Evolutionary conservation across 2,888 invertebrate genomes (phyloP).

Genomic region (Desoria tigrina): DNA sequence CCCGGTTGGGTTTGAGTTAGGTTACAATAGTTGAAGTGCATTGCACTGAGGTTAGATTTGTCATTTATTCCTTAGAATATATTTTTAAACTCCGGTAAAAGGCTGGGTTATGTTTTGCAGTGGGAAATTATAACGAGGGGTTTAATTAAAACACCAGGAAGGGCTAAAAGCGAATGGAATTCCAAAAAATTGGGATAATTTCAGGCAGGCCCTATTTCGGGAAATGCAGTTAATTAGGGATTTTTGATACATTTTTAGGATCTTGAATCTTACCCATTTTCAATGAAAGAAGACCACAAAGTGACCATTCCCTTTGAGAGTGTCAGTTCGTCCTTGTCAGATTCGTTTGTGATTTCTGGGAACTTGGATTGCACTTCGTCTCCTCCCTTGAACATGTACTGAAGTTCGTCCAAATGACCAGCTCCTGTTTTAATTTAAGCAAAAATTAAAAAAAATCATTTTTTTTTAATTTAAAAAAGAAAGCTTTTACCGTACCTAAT

Average conservation of each 20-base stretch:
- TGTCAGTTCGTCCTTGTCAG: slow-evolving; percentile 17
- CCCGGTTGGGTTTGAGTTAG: too few relatives aligned
- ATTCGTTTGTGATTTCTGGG: slow-evolving; percentile 36
- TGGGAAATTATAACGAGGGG: too few relatives aligned
- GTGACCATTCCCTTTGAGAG: slow-evolving; percentile 33
- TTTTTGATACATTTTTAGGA: too few relatives aligned
- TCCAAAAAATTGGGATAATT: background rate
- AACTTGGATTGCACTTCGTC: background rate
- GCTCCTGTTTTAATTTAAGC: slow-evolving; percentile 20
- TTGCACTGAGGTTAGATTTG: too few relatives aligned
- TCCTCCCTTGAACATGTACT: slow-evolving; percentile 32
- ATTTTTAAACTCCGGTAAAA: too few relatives aligned
- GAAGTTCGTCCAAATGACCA: slow-evolving; percentile 38
- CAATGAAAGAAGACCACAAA: slow-evolving; percentile 37
- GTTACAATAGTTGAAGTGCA: too few relatives aligned
- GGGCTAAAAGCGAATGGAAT: background rate
- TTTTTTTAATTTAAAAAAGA: background rate
- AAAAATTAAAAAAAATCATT: slow-evolving; percentile 5
- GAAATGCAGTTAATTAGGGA: too few relatives aligned
- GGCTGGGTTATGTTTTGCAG: too few relatives aligned
- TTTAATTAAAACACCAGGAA: background rate
- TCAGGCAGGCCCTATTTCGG: too few relatives aligned
- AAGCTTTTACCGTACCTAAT: background rate
- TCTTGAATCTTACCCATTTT: slow-evolving; percentile 34
- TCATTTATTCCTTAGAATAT: too few relatives aligned